phyloP scores from a whole-genome alignment of 2,888 invertebrate genomes.

The Heliconius charithonia region DNA sequence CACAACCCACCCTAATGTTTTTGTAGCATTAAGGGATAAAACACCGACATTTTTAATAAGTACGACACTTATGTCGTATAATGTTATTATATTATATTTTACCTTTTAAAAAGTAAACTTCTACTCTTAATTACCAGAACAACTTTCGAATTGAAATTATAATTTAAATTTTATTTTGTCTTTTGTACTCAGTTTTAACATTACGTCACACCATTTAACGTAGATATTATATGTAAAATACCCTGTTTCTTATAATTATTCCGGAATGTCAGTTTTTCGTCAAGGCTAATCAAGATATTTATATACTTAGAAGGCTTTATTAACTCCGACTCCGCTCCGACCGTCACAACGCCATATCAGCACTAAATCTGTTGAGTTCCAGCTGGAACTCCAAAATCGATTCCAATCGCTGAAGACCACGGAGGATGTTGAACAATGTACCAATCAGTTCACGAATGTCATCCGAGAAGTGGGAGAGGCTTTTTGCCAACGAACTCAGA shows the following conservation, averaged over 20 bases:
- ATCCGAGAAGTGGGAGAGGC: too few relatives aligned
- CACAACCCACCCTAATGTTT: constrained; percentile 11
- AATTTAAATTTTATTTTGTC: neutral
- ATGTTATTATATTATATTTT: neutral
- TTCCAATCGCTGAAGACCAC: too few relatives aligned
- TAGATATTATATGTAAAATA: neutral
- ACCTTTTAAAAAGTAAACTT: constrained; percentile 9
- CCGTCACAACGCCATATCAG: too few relatives aligned
- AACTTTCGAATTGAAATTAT: constrained; percentile 15
- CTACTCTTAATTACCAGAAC: constrained; percentile 13
- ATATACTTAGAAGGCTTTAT: constrained; percentile 14
- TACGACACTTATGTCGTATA: neutral
- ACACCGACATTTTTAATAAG: neutral
- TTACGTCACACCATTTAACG: constrained; percentile 1
- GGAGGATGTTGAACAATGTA: too few relatives aligned
- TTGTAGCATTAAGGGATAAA: neutral
- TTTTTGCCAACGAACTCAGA: too few relatives aligned
- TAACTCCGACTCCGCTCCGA: too few relatives aligned
- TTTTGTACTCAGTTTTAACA: neutral
- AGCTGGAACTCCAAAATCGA: too few relatives aligned
- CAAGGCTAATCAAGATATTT: constrained; percentile 12
- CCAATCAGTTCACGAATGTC: too few relatives aligned
- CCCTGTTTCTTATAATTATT: constrained; percentile 5
- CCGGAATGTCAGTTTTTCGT: constrained; percentile 7
- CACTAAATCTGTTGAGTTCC: too few relatives aligned